Percentiles rank a stretch among this genome's conserved stretches.
Conservation (phyloP, 2,113 vertebrate species). For the Alethe castanea region DNA sequence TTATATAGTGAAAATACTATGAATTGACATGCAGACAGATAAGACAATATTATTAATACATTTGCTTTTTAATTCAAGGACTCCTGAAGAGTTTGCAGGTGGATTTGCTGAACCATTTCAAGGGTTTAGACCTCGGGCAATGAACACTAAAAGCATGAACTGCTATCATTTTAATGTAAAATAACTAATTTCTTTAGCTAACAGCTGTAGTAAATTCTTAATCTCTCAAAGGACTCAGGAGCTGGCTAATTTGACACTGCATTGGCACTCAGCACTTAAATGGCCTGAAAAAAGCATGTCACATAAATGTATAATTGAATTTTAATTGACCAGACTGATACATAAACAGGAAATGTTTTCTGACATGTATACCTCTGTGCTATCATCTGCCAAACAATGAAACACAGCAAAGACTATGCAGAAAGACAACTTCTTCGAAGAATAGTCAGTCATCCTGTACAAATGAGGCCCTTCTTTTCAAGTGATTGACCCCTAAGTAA, state of each 20-base stretch:
- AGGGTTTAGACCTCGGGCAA: not conserved
- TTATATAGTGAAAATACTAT: not conserved
- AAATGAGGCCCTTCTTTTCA: not conserved
- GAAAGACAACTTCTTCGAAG: not conserved
- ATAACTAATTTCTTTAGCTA: not conserved
- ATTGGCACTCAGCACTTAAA: slow-evolving; percentile 3
- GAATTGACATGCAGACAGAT: not conserved
- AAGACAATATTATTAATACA: not conserved
- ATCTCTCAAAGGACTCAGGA: not conserved
- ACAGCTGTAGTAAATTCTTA: slow-evolving; percentile 14
- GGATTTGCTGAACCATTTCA: not conserved
- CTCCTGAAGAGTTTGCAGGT: not conserved
- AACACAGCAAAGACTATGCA: not conserved
- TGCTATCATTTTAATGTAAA: not conserved
- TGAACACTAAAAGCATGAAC: not conserved
- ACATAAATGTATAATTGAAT: not conserved
- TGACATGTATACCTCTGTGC: not conserved
- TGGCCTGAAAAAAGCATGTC: not conserved
- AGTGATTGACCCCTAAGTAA: not conserved
- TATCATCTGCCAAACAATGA: slow-evolving; percentile 17
- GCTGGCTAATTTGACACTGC: not conserved
- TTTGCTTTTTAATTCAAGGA: not conserved
- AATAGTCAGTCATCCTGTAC: not conserved
- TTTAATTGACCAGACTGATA: not conserved
- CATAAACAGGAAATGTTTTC: slow-evolving; percentile 43